phyloP scores from a whole-genome alignment of 2,797 vertebrate species.

The Momotus momota region DNA sequence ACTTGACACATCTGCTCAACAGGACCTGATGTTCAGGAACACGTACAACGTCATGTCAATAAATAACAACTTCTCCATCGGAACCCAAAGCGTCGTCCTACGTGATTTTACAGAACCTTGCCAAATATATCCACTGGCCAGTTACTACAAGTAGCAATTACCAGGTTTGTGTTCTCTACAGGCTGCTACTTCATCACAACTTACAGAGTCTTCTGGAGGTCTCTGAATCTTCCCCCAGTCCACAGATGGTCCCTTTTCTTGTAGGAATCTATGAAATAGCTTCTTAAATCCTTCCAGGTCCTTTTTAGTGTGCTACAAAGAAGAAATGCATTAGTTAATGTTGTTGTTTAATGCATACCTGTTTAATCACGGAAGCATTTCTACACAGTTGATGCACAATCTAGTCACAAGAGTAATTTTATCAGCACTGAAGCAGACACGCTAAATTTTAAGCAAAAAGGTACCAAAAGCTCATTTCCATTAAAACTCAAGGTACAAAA shows the following conservation, averaged over 20 bases:
- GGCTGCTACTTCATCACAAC: slow-evolving; percentile 36
- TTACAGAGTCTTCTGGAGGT: slow-evolving; percentile 97
- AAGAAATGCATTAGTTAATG: not conserved
- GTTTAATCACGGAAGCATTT: not conserved
- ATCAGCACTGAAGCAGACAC: not conserved
- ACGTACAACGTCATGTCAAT: not conserved
- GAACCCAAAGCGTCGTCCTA: not conserved
- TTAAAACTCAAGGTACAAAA: not conserved
- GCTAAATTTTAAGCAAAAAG: not conserved
- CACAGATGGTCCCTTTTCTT: slow-evolving; percentile 96
- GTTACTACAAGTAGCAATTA: not conserved
- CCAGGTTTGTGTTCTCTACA: not conserved
- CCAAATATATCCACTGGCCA: not conserved
- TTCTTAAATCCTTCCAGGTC: slow-evolving; percentile 95
- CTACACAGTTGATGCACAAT: not conserved
- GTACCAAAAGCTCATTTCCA: not conserved
- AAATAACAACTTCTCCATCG: not conserved
- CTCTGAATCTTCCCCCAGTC: slow-evolving; percentile 97
- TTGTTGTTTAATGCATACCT: not conserved
- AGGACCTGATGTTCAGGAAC: not conserved
- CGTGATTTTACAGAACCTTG: accelerated
- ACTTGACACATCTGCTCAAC: not conserved
- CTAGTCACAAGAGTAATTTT: not conserved
- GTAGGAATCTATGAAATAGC: slow-evolving; percentile 95
- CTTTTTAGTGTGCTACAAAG: slow-evolving; percentile 88